phyloP scores from a whole-genome alignment of 2,113 vertebrate genomes.

The Nansenia antarctica region DNA sequence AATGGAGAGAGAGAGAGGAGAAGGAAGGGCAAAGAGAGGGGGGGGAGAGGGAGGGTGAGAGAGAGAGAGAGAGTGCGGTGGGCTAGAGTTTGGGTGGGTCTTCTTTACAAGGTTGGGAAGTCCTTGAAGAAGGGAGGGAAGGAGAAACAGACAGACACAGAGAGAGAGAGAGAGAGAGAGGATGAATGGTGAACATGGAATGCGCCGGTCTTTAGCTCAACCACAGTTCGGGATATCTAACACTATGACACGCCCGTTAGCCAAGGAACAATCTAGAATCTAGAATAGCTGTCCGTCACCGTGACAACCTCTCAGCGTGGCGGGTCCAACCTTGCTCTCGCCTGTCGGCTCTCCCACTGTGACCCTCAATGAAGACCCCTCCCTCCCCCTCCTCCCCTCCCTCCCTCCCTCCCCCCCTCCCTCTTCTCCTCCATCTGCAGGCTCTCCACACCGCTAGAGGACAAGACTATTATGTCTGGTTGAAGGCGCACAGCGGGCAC shows the following conservation, averaged over 20 bases:
- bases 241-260: neutral
- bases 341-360: constrained; percentile 16
- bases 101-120: neutral
- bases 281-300: constrained; percentile 18
- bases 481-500: constrained; percentile 7
- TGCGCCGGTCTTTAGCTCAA: neutral
- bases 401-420: constrained; percentile 19
- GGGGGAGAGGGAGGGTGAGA: constrained; percentile 16
- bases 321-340: constrained; percentile 25
- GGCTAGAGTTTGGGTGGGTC: neutral
- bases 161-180: constrained; percentile 7
- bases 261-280: neutral
- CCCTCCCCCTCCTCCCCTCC: constrained; percentile 5
- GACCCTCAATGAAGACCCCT: constrained; percentile 29
- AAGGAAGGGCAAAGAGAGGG: constrained; percentile 16
- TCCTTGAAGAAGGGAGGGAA: constrained; percentile 5
- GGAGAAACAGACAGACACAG: neutral
- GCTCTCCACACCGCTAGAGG: constrained; percentile 19
- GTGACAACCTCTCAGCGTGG: constrained; percentile 28
- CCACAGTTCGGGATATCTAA: constrained; percentile 5
- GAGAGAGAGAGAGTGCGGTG: neutral
- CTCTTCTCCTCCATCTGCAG: constrained; percentile 23
- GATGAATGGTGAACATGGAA: neutral
- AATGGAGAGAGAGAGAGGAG: constrained; percentile 10
- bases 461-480: constrained; percentile 1